Percentiles rank a stretch among this genome's conserved stretches.
These are phyloP conservation scores for Sycon ciliatum DNA, from an alignment of 37 sponge, comb jelly and placozoan species.

Conservation along the genomic window DNA sequence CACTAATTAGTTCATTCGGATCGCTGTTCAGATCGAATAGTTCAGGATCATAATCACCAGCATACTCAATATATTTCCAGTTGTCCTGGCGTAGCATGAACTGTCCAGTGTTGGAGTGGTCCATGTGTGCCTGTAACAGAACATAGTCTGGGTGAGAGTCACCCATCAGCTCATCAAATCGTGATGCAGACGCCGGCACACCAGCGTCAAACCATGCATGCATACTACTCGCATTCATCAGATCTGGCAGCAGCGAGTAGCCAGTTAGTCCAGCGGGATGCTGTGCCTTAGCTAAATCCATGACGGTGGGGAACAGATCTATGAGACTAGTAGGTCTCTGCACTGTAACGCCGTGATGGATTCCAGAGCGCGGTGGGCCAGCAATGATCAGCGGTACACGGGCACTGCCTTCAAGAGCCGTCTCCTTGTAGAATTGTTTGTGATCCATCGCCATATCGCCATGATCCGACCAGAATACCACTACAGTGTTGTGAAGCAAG, in stretches of 20 bases:
- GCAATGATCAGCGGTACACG: slow-evolving; percentile 16
- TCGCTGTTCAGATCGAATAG: slow-evolving; percentile 23
- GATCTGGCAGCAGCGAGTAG: slow-evolving; percentile 3
- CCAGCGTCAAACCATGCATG: not conserved
- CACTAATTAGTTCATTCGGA: slow-evolving; percentile 1
- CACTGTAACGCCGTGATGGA: not conserved
- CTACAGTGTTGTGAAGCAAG: slow-evolving; percentile 11
- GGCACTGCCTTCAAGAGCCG: slow-evolving; percentile 12
- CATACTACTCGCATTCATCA: not conserved
- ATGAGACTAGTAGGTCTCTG: not conserved
- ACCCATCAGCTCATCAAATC: too few relatives aligned
- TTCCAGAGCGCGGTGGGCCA: slow-evolving; percentile 11
- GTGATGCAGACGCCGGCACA: too few relatives aligned
- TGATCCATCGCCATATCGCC: slow-evolving; percentile 28
- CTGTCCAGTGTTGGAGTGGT: not conserved
- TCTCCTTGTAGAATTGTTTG: slow-evolving; percentile 22
- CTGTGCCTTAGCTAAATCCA: slow-evolving; percentile 2
- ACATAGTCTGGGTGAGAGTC: not conserved
- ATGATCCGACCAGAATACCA: slow-evolving; percentile 26
- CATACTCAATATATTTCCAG: slow-evolving; percentile 22
- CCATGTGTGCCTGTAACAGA: not conserved
- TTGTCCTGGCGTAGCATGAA: slow-evolving; percentile 18
- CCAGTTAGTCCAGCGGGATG: slow-evolving; percentile 11
- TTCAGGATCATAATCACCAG: slow-evolving; percentile 1
- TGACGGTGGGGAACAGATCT: slow-evolving; percentile 21